Conservation (phyloP, 2,113 vertebrate species). For the Gavia stellata region DNA sequence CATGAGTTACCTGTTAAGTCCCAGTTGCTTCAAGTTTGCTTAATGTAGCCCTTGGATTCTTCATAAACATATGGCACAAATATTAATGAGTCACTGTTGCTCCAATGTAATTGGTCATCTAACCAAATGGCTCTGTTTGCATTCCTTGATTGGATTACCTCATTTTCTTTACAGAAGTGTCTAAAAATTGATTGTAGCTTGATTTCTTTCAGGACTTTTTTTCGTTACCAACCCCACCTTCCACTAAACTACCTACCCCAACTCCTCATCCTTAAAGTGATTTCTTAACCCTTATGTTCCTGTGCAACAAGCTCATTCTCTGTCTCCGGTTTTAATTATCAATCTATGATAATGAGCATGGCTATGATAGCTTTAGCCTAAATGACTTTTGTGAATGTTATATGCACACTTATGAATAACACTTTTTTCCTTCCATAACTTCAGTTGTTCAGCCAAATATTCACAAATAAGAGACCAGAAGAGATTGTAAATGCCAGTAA, state of each 20-base stretch:
- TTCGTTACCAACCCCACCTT: slow-evolving; percentile 30
- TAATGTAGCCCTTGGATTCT: slow-evolving; percentile 40
- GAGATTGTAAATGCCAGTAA: not conserved
- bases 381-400: not conserved
- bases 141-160: slow-evolving; percentile 65
- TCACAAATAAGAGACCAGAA: not conserved
- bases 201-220: slow-evolving; percentile 9
- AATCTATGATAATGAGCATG: not conserved
- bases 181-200: slow-evolving; percentile 57
- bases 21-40: slow-evolving; percentile 37
- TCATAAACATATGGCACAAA: slow-evolving; percentile 61
- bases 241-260: not conserved
- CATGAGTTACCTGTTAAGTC: slow-evolving; percentile 37
- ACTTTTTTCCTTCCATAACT: not conserved
- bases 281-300: slow-evolving; percentile 25
- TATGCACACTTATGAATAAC: not conserved
- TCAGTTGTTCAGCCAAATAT: not conserved
- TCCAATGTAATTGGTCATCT: slow-evolving; percentile 53
- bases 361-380: not conserved
- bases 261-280: not conserved
- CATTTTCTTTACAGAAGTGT: slow-evolving; percentile 58
- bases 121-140: slow-evolving; percentile 57
- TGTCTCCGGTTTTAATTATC: not conserved
- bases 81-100: slow-evolving; percentile 58
- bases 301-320: not conserved